A percentile compares a stretch with the other conserved stretches of the same genome.
phyloP scores from a whole-genome alignment of 2,888 invertebrate genomes.

The Drymonia ruficornis region DNA sequence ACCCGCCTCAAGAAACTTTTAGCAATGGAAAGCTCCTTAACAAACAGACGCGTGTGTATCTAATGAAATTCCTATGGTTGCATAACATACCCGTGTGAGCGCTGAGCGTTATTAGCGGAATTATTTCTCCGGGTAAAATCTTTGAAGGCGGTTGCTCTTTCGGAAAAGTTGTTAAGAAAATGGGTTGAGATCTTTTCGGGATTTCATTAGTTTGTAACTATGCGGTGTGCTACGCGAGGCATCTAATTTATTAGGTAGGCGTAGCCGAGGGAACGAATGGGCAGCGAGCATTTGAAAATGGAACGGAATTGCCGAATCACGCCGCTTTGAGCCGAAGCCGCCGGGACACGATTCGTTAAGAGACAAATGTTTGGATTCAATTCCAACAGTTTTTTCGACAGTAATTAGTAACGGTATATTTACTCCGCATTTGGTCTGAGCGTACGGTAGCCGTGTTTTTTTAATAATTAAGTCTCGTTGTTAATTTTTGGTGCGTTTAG shows the following conservation, averaged over 20 bases:
- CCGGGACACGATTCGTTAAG: constrained; percentile 83
- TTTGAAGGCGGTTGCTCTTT: constrained; percentile 84
- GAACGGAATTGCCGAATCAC: constrained; percentile 81
- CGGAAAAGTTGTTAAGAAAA: constrained; percentile 85
- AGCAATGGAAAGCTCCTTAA: constrained; percentile 85
- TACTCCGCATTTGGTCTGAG: constrained; percentile 66
- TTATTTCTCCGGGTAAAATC: constrained; percentile 81
- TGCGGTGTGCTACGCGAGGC: constrained; percentile 78
- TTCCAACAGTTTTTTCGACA: constrained; percentile 71
- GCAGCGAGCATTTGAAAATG: constrained; percentile 80
- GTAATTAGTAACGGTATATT: constrained; percentile 79
- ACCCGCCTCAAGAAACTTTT: constrained; percentile 86
- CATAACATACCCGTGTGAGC: constrained; percentile 82
- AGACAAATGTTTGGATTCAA: constrained; percentile 85
- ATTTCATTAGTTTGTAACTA: constrained; percentile 84
- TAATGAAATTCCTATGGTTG: constrained; percentile 86
- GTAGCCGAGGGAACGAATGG: constrained; percentile 82
- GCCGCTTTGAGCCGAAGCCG: constrained; percentile 77
- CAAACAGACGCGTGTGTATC: constrained; percentile 85
- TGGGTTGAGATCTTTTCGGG: constrained; percentile 83
- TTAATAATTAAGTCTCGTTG: constrained; percentile 69
- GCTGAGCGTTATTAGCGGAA: constrained; percentile 81
- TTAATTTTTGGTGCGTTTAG: constrained; percentile 57
- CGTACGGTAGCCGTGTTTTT: constrained; percentile 67
- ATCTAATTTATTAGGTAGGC: constrained; percentile 84